phyloP scores from a whole-genome alignment of 2,113 vertebrate genomes.

The Catharus bicknelli region DNA sequence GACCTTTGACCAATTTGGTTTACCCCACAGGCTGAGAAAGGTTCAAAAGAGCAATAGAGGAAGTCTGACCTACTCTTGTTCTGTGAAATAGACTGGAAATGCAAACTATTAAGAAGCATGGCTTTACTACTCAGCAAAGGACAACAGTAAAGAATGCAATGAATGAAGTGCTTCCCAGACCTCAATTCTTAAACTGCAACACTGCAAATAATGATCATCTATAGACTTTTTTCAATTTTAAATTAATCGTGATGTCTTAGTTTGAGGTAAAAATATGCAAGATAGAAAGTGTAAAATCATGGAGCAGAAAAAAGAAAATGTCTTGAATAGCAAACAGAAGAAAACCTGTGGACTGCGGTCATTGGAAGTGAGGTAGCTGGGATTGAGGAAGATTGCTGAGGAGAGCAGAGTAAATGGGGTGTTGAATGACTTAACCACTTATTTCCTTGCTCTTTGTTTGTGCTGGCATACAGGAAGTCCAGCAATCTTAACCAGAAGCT shows the following conservation, averaged over 20 bases:
- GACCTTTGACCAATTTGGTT: slow-evolving; percentile 12
- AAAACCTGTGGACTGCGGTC: background rate
- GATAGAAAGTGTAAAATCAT: background rate
- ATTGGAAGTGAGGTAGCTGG: background rate
- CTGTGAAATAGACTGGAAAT: background rate
- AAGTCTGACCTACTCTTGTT: background rate
- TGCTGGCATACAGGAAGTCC: background rate
- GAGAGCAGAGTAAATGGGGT: background rate
- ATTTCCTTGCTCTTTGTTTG: slow-evolving; percentile 22
- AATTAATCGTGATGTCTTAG: background rate
- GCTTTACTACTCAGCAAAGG: background rate
- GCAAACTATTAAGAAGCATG: background rate
- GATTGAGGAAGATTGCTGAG: background rate
- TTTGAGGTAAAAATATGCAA: background rate
- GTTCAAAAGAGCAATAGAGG: background rate
- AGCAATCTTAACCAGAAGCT: slow-evolving; percentile 6
- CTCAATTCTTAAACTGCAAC: background rate
- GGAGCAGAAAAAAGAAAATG: background rate
- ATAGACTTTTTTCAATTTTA: background rate
- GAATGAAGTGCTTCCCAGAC: background rate
- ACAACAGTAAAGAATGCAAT: background rate
- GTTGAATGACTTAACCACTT: slow-evolving; percentile 24
- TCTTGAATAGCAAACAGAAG: background rate
- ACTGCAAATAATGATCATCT: background rate
- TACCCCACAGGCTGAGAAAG: background rate